These are phyloP conservation scores for Lanistes nyassanus DNA, from an alignment of 1,140 invertebrate genomes.

Conservation along the genomic window DNA sequence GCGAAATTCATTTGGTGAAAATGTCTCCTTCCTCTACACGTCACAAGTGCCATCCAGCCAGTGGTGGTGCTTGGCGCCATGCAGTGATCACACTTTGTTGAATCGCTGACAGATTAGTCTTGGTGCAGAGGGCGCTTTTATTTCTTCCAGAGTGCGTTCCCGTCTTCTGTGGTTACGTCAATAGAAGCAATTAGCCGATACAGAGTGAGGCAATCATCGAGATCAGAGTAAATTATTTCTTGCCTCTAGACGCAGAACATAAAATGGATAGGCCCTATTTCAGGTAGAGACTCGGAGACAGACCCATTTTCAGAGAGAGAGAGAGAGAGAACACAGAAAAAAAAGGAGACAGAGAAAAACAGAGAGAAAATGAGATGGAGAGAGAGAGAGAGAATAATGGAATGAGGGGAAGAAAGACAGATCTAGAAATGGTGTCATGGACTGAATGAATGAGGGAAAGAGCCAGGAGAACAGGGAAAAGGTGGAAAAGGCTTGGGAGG, in stretches of 20 bases:
- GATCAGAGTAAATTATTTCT: not conserved
- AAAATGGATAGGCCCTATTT: not conserved
- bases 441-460: not conserved
- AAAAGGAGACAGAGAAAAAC: conserved; percentile 1
- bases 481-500: too few relatives aligned
- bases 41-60: too few relatives aligned
- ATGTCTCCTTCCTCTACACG: too few relatives aligned
- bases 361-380: not conserved
- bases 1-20: too few relatives aligned
- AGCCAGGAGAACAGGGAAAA: not conserved
- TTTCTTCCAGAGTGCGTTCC: not conserved
- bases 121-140: too few relatives aligned
- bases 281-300: not conserved
- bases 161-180: not conserved
- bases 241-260: not conserved
- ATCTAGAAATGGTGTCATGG: not conserved
- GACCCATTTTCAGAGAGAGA: not conserved
- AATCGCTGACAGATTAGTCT: too few relatives aligned
- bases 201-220: not conserved
- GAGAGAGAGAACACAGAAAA: not conserved
- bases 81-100: too few relatives aligned
- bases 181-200: not conserved
- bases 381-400: not conserved
- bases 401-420: not conserved
- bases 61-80: too few relatives aligned